Percentiles rank a stretch among this genome's conserved stretches.
Conservation (phyloP, 2,888 invertebrate species). For the Dasysyrphus tricinctus region DNA sequence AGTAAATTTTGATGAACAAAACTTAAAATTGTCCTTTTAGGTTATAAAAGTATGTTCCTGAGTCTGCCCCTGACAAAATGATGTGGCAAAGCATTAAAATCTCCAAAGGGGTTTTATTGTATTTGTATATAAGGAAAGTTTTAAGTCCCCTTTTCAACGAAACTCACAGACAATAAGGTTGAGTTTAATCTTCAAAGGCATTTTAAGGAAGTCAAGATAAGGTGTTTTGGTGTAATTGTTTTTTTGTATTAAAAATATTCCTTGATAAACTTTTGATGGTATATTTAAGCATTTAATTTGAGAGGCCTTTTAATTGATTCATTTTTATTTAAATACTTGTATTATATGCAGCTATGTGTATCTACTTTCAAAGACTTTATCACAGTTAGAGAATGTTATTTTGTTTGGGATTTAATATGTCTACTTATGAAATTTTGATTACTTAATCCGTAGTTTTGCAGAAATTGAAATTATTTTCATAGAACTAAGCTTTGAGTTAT, state of each 20-base stretch:
- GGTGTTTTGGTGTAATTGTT: constrained; percentile 19
- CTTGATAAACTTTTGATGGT: constrained; percentile 14
- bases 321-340: not conserved
- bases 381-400: too few species aligned
- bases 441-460: too few species aligned
- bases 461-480: too few species aligned
- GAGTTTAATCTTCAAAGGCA: constrained; percentile 17
- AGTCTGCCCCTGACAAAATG: constrained; percentile 48
- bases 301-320: constrained; percentile 3
- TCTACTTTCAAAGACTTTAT: too few species aligned
- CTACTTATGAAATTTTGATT: too few species aligned
- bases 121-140: constrained; percentile 18
- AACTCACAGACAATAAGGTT: not conserved
- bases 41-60: constrained; percentile 24
- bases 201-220: constrained; percentile 1
- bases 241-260: not conserved
- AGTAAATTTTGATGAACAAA: constrained; percentile 68
- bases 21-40: constrained; percentile 55
- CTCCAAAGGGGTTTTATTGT: constrained; percentile 44
- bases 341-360: too few species aligned
- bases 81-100: constrained; percentile 52
- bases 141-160: constrained; percentile 16
- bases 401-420: too few species aligned
- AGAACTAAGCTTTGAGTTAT: too few species aligned
- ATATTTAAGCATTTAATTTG: not conserved